Evolutionary conservation across 2,113 vertebrate species (phyloP).

Genomic region (Centropus unirufus): DNA sequence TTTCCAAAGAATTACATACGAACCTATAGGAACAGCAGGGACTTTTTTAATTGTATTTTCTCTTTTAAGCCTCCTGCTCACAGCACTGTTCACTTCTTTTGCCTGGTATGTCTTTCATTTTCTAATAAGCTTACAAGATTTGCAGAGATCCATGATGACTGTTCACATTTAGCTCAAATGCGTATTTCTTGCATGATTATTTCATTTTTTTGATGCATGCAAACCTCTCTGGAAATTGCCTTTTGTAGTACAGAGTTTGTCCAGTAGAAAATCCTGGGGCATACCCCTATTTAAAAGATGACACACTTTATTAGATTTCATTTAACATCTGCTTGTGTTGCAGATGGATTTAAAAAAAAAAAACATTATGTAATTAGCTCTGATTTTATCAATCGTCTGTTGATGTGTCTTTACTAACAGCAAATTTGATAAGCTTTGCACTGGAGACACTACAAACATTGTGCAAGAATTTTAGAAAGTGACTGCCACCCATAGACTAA

Average conservation of each 20-base stretch:
- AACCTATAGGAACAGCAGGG: accelerated
- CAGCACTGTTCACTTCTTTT: not conserved
- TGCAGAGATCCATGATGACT: not conserved
- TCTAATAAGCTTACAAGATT: not conserved
- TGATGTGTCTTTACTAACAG: constrained; percentile 40
- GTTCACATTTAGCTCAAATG: not conserved
- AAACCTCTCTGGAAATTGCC: not conserved
- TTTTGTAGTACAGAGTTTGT: constrained; percentile 1
- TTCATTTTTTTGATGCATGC: not conserved
- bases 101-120: not conserved
- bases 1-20: not conserved
- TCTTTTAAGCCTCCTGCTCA: not conserved
- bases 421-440: constrained; percentile 1
- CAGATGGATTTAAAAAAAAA: not conserved
- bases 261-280: constrained; percentile 3
- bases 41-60: not conserved
- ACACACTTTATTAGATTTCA: constrained; percentile 48
- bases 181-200: not conserved
- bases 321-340: constrained; percentile 49
- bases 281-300: not conserved
- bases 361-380: constrained; percentile 55
- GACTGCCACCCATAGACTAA: constrained; percentile 74
- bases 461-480: constrained; percentile 56
- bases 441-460: constrained; percentile 8
- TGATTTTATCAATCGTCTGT: constrained; percentile 43